Evolutionary conservation across 2,113 vertebrate genomes (phyloP).

Genomic region (Rhynchopsitta pachyrhyncha): DNA sequence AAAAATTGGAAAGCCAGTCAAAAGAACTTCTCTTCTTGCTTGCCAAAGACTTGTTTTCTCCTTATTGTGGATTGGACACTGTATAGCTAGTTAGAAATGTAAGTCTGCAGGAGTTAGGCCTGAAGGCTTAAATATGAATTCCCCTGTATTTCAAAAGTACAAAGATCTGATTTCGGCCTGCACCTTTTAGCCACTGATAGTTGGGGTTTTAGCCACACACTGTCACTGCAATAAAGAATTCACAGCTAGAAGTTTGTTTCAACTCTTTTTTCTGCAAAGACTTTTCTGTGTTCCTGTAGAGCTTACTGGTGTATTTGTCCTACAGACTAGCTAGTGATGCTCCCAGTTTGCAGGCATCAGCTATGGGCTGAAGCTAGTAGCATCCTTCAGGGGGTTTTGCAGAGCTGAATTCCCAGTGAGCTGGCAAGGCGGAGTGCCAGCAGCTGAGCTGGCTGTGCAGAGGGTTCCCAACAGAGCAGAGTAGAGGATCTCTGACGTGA

Average conservation of each 20-base stretch:
- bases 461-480: rapidly evolving
- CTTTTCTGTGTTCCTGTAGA: background rate
- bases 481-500: background rate
- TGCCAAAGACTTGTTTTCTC: rapidly evolving
- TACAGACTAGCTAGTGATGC: rapidly evolving
- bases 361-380: background rate
- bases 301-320: background rate
- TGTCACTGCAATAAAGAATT: background rate
- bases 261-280: background rate
- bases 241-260: background rate
- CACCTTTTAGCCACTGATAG: background rate
- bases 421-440: background rate
- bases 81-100: background rate
- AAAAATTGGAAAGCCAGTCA: background rate
- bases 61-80: background rate
- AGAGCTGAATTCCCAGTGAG: background rate
- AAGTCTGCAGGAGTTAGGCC: background rate
- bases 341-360: background rate
- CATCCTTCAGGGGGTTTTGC: background rate
- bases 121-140: background rate
- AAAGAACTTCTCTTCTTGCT: background rate
- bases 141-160: background rate
- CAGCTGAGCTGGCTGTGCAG: background rate
- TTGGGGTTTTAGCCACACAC: background rate
- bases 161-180: background rate